A percentile compares a stretch with the other conserved stretches of the same genome.
Evolutionary conservation across 2,888 invertebrate species (phyloP).

Genomic region (Idaea aversata): DNA sequence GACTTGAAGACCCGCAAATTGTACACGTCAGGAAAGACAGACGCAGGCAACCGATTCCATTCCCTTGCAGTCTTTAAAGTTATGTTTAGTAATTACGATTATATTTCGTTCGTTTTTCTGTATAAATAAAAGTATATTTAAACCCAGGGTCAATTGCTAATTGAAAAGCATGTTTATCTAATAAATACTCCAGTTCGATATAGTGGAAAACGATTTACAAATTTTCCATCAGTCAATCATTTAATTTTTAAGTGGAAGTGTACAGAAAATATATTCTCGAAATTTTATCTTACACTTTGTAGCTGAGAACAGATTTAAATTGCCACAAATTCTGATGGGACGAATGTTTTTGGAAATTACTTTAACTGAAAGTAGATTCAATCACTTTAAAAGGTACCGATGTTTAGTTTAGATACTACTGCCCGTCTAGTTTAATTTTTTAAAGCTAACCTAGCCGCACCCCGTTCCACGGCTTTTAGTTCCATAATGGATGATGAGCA

Average conservation of each 20-base stretch:
- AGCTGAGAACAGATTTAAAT: too few species aligned
- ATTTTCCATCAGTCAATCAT: neutral
- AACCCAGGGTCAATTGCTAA: neutral
- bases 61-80: too few species aligned
- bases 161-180: neutral
- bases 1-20: too few species aligned
- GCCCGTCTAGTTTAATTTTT: neutral
- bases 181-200: neutral
- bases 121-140: neutral
- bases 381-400: neutral
- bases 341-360: neutral
- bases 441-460: slow-evolving; percentile 22
- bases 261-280: too few species aligned
- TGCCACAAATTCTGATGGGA: neutral
- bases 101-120: neutral
- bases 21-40: too few species aligned
- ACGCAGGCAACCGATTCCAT: too few species aligned
- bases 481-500: slow-evolving; percentile 63
- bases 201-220: neutral
- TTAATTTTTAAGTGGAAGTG: too few species aligned
- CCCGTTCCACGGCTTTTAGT: slow-evolving; percentile 44
- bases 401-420: neutral
- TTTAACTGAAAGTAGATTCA: neutral
- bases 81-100: too few species aligned
- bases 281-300: too few species aligned